Conservation (phyloP, 2,113 vertebrate species). For the Felis catus region DNA sequence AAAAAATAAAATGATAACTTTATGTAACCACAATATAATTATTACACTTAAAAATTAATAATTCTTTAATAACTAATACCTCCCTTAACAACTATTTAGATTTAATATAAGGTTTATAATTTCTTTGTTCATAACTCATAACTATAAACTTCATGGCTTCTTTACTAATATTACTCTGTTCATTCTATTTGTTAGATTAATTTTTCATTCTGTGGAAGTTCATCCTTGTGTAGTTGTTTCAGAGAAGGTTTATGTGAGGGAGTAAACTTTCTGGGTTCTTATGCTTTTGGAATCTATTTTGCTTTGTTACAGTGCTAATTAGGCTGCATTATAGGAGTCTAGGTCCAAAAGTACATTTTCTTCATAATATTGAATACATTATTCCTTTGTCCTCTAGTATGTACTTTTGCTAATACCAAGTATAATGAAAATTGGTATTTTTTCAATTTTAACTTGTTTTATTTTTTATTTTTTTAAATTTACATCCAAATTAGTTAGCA, state of each 20-base stretch:
- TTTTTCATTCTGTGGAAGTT: not conserved
- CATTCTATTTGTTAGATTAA: not conserved
- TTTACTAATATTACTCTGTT: not conserved
- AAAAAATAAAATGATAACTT: not conserved
- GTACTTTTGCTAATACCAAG: not conserved
- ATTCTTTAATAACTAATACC: not conserved
- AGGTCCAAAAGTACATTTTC: not conserved
- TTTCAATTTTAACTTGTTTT: too few relatives aligned
- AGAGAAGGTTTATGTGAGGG: not conserved
- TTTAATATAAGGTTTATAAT: not conserved
- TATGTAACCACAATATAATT: not conserved
- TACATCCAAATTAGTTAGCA: too few relatives aligned
- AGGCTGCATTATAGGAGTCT: not conserved
- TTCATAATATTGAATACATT: not conserved
- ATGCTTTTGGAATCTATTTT: not conserved
- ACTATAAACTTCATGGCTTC: not conserved
- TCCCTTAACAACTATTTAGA: not conserved
- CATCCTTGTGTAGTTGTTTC: not conserved
- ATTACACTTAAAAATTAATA: not conserved
- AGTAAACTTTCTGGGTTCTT: not conserved
- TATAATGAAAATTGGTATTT: not conserved
- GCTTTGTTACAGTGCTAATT: not conserved
- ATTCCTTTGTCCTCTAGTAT: not conserved
- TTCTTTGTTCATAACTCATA: not conserved
- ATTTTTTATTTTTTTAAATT: too few relatives aligned